phyloP scores from a whole-genome alignment of 2,797 vertebrate species.

The Pteronotus mesoamericanus region DNA sequence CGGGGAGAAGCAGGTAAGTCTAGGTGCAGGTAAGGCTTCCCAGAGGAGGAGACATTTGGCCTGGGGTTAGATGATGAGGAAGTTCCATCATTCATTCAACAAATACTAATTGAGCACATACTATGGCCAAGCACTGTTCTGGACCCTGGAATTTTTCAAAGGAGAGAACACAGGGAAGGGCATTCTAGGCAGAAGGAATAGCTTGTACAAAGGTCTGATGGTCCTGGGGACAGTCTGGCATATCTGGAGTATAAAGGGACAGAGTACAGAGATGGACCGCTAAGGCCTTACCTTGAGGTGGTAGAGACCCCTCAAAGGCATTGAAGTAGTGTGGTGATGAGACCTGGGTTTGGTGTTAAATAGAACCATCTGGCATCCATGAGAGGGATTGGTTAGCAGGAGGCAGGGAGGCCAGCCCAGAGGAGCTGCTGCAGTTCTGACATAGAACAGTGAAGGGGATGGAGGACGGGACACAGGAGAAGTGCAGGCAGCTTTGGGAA shows the following conservation, averaged over 20 bases:
- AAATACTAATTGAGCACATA: neutral
- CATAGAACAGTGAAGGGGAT: neutral
- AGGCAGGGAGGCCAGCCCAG: neutral
- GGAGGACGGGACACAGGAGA: neutral
- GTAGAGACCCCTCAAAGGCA: neutral
- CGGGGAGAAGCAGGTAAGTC: neutral
- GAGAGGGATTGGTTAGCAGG: neutral
- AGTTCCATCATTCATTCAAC: neutral
- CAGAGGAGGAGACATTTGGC: neutral
- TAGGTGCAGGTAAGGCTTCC: neutral
- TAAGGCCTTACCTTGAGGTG: neutral
- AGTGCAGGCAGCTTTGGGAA: neutral
- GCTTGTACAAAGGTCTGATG: rapidly evolving
- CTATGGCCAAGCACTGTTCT: neutral
- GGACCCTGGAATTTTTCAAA: neutral
- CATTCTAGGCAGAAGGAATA: neutral
- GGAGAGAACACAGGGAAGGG: neutral
- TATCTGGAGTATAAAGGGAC: neutral
- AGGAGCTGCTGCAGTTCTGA: neutral
- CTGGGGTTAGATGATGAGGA: neutral
- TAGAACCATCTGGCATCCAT: neutral
- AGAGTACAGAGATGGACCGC: neutral
- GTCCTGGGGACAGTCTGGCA: rapidly evolving
- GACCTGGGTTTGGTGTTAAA: neutral
- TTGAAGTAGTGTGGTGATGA: neutral